These are phyloP conservation scores for Pungitius pungitius DNA, from an alignment of 2,113 vertebrate species.

Conservation along the genomic window DNA sequence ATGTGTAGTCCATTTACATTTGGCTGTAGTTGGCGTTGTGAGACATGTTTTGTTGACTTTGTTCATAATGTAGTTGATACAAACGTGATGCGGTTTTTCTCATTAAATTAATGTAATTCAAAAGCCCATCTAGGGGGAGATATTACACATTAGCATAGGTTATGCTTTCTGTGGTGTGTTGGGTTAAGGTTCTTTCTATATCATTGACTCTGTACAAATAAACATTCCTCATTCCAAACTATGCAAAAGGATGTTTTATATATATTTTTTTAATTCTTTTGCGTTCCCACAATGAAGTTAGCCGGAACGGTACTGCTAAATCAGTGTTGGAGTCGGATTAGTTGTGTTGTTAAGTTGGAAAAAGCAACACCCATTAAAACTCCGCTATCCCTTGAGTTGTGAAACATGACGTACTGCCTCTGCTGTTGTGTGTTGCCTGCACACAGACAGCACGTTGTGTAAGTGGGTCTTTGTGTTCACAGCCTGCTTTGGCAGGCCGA, in stretches of 20 bases:
- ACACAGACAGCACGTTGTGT: constrained; percentile 40
- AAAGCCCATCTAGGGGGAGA: background rate
- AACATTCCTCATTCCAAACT: background rate
- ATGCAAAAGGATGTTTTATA: background rate
- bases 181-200: background rate
- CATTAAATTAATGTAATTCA: background rate
- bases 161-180: background rate
- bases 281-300: background rate
- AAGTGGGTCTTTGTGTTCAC: constrained; percentile 66
- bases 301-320: background rate
- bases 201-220: background rate
- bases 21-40: background rate
- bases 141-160: background rate
- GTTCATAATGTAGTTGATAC: background rate
- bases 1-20: background rate
- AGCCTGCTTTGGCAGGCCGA: constrained; percentile 68
- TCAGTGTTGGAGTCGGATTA: background rate
- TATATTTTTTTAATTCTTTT: no score
- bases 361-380: background rate
- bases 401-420: constrained; percentile 18
- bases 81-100: background rate
- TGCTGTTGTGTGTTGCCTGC: constrained; percentile 16
- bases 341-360: background rate
- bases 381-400: background rate
- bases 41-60: background rate